These are phyloP conservation scores for Geodia barretti DNA, from an alignment of 37 sponge, comb jelly and placozoan genomes.

Conservation along the genomic window DNA sequence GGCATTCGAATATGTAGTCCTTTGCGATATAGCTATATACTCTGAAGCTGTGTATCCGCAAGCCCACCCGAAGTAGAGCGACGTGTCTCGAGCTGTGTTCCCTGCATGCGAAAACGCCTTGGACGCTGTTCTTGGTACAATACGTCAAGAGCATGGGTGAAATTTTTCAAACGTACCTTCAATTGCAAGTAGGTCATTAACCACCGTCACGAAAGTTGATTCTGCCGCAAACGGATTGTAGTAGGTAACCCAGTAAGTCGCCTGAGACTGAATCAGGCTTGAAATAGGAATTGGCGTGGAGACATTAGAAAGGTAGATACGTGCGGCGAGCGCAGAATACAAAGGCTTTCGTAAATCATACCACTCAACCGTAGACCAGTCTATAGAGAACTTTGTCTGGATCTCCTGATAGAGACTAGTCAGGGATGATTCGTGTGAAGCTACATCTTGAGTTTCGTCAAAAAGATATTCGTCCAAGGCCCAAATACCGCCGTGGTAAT, in stretches of 20 bases:
- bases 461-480: neutral
- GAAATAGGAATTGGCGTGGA: neutral
- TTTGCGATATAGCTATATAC: neutral
- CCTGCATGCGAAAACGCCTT: too few species aligned
- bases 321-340: neutral
- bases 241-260: neutral
- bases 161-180: neutral
- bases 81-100: too few species aligned
- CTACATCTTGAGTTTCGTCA: neutral
- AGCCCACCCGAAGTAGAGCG: too few species aligned
- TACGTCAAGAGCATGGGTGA: neutral
- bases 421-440: neutral
- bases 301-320: neutral
- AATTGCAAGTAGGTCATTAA: neutral
- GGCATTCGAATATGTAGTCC: too few species aligned
- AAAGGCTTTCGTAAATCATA: neutral
- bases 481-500: neutral
- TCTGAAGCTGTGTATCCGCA: neutral
- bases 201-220: neutral
- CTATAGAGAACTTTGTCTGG: neutral
- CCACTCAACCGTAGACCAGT: neutral
- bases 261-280: neutral
- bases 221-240: neutral
- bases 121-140: too few species aligned
- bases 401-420: neutral